Percentiles rank a stretch among this genome's conserved stretches.
Evolutionary conservation across 2,888 invertebrate genomes (phyloP).

Genomic region (Drosophila prolongata): DNA sequence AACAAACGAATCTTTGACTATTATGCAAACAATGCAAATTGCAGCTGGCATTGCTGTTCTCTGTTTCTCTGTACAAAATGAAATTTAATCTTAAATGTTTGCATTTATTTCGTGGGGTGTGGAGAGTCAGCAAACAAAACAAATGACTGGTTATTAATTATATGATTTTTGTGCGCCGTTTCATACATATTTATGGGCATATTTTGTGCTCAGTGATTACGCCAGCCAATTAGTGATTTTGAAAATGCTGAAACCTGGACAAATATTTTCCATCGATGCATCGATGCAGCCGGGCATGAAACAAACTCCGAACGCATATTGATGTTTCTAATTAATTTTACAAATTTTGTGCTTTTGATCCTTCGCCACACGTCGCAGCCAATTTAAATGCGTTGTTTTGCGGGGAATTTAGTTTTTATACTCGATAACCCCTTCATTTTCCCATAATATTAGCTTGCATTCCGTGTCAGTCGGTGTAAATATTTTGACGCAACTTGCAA

Average conservation of each 20-base stretch:
- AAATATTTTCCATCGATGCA: constrained; percentile 37
- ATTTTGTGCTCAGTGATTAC: constrained; percentile 40
- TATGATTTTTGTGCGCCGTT: constrained; percentile 28
- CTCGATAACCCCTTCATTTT: not conserved
- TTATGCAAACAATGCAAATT: constrained; percentile 32
- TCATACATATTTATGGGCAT: constrained; percentile 24
- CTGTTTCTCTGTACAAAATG: constrained; percentile 41
- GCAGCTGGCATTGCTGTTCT: not conserved
- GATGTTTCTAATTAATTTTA: constrained; percentile 67
- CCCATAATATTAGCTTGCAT: constrained; percentile 44
- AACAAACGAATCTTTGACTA: constrained; percentile 53
- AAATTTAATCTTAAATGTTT: constrained; percentile 36
- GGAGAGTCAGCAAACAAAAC: not conserved
- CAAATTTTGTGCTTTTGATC: constrained; percentile 41
- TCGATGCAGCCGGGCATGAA: constrained; percentile 18
- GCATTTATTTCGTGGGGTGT: not conserved
- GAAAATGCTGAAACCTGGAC: constrained; percentile 29
- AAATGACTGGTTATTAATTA: constrained; percentile 45
- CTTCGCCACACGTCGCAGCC: constrained; percentile 39
- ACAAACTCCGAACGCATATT: constrained; percentile 43
- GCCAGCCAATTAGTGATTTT: constrained; percentile 40
- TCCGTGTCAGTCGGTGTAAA: constrained; percentile 51
- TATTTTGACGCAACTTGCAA: constrained; percentile 78
- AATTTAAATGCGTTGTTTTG: constrained; percentile 51
- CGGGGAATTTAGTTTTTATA: constrained; percentile 26